Evolutionary conservation across 2,797 vertebrate genomes (phyloP), one percentile per base, ranked within the genome.

Genomic region (Gephyroberyx darwinii): DNA sequence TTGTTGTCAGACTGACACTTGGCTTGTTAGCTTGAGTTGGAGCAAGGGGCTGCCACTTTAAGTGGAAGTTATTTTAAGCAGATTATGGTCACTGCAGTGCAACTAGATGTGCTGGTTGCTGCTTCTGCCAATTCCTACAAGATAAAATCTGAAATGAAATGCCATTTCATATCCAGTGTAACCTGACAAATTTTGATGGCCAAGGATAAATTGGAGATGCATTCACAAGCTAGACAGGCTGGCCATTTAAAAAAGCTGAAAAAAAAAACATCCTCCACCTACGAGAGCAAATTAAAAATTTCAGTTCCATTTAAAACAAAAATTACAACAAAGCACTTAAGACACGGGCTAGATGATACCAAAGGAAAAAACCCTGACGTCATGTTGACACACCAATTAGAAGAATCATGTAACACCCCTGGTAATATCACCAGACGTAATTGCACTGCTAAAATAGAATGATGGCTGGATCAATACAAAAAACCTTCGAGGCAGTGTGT

Each of bases 361-460:
- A 75, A 41, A 58, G 45, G 73, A 62, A 69, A 78, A 71, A 26
- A 71, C 63, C 58, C 74, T 83, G 83, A 86, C 69, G 77, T 83
- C 81, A 86, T 84, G 87, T 84, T 63, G 84, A 85, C 78, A 74
- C 79, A 70, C 75, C 86, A 90, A 89, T 92, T 90, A 89, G 78
- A 77, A 52, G 83, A 88, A 72, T 87, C 75, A 66, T 88, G 86
- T 87, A 86, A 86, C 87, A 74, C 79, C 81, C 60, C 5, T 47
- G 69, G 86, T 86, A 84, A 86, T 79, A 91, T 88, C 83, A 75
- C 61, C 67, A 86, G 77, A 84, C 69, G 66, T 86, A 83, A 90
- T 87, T 86, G 77, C 74, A 43, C 69, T 77, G 76, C 88, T 86
- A 87, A 88, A 88, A 90, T 80, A 88, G 79, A 86, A 85, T 85